Evolutionary conservation across 1,140 invertebrate genomes (phyloP), one percentile per base, ranked within the genome.

Genomic region (Drosophila leontia): DNA sequence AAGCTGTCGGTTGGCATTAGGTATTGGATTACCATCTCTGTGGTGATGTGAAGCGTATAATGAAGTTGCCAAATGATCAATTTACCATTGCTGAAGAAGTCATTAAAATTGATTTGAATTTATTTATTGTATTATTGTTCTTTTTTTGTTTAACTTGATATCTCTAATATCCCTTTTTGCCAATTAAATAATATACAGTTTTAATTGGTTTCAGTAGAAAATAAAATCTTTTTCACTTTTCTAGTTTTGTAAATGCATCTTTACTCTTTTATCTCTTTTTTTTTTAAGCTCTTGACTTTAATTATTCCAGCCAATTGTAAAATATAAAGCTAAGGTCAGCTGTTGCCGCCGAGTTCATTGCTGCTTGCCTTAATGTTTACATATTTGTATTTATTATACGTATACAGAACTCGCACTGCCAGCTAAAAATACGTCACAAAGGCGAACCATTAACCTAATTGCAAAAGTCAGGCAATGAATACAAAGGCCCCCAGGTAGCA

Each of bases 361-460:
- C 58, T 60, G 39, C 42, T 60, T 72, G 67, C 65, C 67, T 56
- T 74, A 48, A 56, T 62, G 69, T 56, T 74, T 39, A 74, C 57
- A 62, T 55, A 75, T 74, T 74, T 75, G 39, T 70, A 55, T 68
- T 70, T 70, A 55, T 55, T 55, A 68, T 70, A 70, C 70, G 50
- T 19, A 75, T 29, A 63, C 56, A 75, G 11, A 48, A 39, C 48
- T 53, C 53, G 48, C 58, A 56, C 58, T 55, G 34, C 41, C 58
- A 34, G 56, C 59, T 64, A 74, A 74, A 76, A 72, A 78, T 75
- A 68, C 78, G 64, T 78, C 77, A 84, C 72, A 70, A 80, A 69
- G 63, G 67, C 80, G 74, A 88, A 70, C 85, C 84, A 87, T 87
- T 87, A 88, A 88, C 84, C 84, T 87, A 87, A 87, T 87, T 87